Evolutionary conservation across 2,797 vertebrate species (phyloP).

Genomic region (Brachyrhaphis roseni): DNA sequence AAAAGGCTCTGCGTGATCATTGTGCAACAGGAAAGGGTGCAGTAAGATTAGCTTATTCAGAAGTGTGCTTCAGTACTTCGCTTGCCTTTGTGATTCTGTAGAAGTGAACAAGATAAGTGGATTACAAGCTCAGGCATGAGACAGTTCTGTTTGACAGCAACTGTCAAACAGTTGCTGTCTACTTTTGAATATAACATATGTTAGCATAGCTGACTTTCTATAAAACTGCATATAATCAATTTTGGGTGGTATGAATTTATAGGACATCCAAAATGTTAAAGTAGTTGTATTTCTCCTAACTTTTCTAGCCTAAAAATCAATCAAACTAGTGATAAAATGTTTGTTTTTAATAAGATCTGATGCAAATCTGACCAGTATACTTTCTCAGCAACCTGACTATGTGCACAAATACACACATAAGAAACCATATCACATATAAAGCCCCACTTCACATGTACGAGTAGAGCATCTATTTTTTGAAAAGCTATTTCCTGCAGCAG

Average conservation of each 20-base stretch:
- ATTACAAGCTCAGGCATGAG: neutral
- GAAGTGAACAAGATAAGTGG: neutral
- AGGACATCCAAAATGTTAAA: neutral
- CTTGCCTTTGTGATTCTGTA: neutral
- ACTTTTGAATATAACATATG: neutral
- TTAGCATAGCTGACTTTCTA: neutral
- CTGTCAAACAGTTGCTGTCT: neutral
- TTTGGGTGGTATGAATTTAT: neutral
- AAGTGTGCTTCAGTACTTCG: neutral
- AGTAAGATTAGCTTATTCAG: neutral
- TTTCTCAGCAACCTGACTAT: neutral
- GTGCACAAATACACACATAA: neutral
- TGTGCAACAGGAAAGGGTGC: neutral
- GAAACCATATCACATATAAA: neutral
- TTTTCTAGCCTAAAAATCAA: neutral
- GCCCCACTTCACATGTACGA: neutral
- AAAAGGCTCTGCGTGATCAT: neutral
- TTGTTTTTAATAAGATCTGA: neutral
- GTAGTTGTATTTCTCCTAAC: neutral
- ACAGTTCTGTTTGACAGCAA: neutral
- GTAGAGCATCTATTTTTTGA: slow-evolving; percentile 1
- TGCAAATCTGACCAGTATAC: neutral
- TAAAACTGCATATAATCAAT: neutral
- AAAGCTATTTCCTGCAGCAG: slow-evolving; percentile 45
- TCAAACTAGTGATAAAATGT: neutral